Evolutionary conservation across 2,888 invertebrate species (phyloP), one percentile per base, ranked within the genome.

Genomic region (Tetragonisca angustula): DNA sequence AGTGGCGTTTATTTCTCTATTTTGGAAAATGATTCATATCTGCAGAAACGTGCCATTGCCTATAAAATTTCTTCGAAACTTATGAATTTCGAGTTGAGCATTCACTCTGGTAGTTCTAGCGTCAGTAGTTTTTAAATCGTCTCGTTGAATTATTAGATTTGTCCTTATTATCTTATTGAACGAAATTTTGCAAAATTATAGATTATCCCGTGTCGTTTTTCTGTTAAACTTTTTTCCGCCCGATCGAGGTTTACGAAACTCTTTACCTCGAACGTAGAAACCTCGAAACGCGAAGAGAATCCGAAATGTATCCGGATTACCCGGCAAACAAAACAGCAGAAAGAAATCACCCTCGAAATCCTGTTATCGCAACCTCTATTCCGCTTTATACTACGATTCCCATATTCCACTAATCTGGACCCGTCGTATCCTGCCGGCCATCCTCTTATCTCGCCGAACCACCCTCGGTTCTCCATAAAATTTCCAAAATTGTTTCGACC

Each of bases 371-470:
- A 19, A 19, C 11, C 43, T 32, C 32, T 71, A 56, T 70, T 54
- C 54, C 32, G 43, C 43, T 59, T 56, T 59, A 71, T 71, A 43
- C 43, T 59, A 71, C 71, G 56, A 71, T 43, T 59, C 43, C 54
- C 59, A 24, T 52, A 59, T 71, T 71, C 71, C 19, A 43, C 71
- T 59, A 54, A 71, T 71, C 71, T 32, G 17, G 43, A 24, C 43
- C 19, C 56, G 5, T 19, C 43, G n/a, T 59, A 24, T 61, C 27
- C 27, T 19, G 15, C n/a, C 24, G 17, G 6, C 56, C 36, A 19
- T 17, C n/a, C 71, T 24, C 21, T 71, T 71, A 71, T 71, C 71
- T 56, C 56, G 56, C 43, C 43, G 24, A 43, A 43, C 59, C 71
- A 71, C 19, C 59, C 43, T n/a, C 43, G 59, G 19, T 71, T 24